A percentile compares a stretch with the other conserved stretches of the same genome.
phyloP scores from a whole-genome alignment of 64 coral and sea anemone species.

The Pachyseris speciosa region DNA sequence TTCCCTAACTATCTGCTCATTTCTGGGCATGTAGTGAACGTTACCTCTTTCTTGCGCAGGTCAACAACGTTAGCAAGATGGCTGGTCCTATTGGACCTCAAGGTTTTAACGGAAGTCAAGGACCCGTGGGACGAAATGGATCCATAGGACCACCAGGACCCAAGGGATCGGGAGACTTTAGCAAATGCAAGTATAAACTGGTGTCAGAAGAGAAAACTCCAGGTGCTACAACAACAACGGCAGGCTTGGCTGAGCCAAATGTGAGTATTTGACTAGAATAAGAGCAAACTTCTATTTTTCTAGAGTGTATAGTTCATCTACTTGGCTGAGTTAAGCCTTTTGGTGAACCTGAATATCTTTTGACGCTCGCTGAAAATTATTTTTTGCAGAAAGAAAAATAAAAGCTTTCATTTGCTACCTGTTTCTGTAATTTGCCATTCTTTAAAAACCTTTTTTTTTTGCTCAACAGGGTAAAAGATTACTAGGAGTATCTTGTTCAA shows the following conservation, averaged over 20 bases:
- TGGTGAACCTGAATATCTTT: no score
- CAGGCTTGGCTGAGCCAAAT: neutral
- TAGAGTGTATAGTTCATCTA: neutral
- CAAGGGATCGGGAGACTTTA: conserved; percentile 1
- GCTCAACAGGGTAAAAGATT: neutral
- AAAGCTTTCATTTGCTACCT: no score
- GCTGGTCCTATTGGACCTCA: neutral
- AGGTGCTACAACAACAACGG: neutral
- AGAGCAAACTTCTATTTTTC: no score
- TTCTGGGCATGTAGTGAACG: neutral
- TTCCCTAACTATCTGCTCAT: no score
- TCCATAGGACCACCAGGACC: neutral
- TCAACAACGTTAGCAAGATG: conserved; percentile 22
- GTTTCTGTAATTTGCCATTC: no score
- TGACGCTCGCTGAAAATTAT: no score
- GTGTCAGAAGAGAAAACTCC: no score
- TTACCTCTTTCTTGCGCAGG: neutral
- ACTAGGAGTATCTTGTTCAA: neutral
- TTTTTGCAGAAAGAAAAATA: no score
- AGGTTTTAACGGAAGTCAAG: neutral
- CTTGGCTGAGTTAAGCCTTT: neutral
- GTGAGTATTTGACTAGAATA: conserved; percentile 12
- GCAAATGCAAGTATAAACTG: neutral
- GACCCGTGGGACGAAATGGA: neutral
- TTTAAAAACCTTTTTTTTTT: neutral